These are phyloP conservation scores for Corydoras sp. DNA, from an alignment of 2,113 vertebrate species.

Conservation along the genomic window DNA sequence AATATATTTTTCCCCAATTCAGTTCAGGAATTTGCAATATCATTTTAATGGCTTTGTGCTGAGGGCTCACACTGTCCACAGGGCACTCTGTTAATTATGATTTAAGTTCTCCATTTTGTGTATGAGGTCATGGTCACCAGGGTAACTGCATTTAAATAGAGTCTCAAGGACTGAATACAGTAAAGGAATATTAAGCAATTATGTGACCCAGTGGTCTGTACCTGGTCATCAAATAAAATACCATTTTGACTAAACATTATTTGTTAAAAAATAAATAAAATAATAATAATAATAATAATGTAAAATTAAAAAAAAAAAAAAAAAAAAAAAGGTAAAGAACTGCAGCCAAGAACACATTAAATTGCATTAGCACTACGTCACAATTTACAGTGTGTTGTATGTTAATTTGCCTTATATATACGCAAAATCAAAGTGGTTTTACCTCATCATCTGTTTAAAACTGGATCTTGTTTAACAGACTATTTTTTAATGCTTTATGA, in stretches of 20 bases:
- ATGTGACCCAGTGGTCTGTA: constrained; percentile 40
- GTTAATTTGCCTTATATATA: too few species aligned
- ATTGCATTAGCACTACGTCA: too few species aligned
- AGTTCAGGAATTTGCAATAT: constrained; percentile 29
- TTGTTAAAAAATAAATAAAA: not conserved
- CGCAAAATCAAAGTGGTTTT: too few species aligned
- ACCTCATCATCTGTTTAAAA: too few species aligned
- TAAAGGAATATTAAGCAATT: constrained; percentile 32
- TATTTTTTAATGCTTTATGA: not conserved
- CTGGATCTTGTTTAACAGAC: too few species aligned
- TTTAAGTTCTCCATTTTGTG: constrained; percentile 40
- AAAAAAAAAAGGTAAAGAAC: too few species aligned
- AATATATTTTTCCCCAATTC: constrained; percentile 24
- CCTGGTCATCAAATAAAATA: constrained; percentile 22
- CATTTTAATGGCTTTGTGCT: constrained; percentile 31
- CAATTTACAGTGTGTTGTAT: too few species aligned
- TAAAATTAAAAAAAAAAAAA: too few species aligned
- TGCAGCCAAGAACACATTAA: too few species aligned
- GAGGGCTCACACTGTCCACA: constrained; percentile 33
- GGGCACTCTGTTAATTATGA: constrained; percentile 45
- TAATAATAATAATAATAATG: too few species aligned
- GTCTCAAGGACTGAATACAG: constrained; percentile 20
- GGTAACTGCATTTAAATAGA: constrained; percentile 34
- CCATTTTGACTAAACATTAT: constrained; percentile 20
- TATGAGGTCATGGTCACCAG: constrained; percentile 36